Evolutionary conservation across 2,797 vertebrate species (phyloP).

Genomic region (Hirundo rustica): DNA sequence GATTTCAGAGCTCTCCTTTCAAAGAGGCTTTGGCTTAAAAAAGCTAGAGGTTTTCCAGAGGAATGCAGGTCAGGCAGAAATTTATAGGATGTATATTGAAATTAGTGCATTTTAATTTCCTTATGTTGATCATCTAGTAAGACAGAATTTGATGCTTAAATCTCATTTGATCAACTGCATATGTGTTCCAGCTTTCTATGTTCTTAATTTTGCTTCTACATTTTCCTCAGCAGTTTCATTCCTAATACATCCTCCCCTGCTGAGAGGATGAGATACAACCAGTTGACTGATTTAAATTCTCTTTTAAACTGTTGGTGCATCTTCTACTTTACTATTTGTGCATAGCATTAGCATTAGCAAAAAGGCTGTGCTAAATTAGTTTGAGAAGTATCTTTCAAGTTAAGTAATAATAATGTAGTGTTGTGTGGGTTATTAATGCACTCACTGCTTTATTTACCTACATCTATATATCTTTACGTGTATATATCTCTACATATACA

Average conservation of each 20-base stretch:
- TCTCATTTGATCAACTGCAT: neutral
- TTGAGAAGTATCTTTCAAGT: neutral
- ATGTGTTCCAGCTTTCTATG: neutral
- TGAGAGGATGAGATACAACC: neutral
- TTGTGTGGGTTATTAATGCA: neutral
- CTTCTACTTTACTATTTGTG: neutral
- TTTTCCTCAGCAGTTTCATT: neutral
- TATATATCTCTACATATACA: too few species aligned
- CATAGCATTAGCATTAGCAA: neutral
- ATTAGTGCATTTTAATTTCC: neutral
- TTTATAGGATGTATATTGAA: neutral
- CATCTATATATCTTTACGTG: accelerated
- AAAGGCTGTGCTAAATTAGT: neutral
- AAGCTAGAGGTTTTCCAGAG: neutral
- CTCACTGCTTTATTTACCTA: neutral
- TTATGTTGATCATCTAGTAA: neutral
- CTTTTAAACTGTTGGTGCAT: neutral
- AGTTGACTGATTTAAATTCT: neutral
- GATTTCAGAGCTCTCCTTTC: neutral
- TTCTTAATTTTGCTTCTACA: neutral
- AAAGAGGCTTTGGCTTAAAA: neutral
- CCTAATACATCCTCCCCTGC: neutral
- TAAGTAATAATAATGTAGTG: neutral
- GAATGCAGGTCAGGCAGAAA: neutral
- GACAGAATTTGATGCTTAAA: neutral